Base-by-base conservation (phyloP, 2,113 vertebrate genomes). In the Sylvicapra grimmia region DNA sequence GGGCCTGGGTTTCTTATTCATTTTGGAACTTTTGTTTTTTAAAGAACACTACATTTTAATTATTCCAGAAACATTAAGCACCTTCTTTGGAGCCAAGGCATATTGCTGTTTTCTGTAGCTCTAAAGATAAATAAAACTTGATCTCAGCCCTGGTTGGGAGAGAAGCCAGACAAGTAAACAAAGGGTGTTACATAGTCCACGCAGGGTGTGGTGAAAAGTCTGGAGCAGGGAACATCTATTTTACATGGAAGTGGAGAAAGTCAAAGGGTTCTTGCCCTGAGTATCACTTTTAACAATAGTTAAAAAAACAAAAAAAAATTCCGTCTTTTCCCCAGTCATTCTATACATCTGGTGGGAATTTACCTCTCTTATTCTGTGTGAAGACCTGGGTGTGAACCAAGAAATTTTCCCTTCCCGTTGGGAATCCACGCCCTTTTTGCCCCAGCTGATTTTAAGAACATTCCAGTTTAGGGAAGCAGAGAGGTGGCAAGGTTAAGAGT, bases 1-100 rank as follows among this genome's bases (percentile, higher is more conserved):
- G 54, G 72, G 65, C 75, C 44, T n/a, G 13, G 25, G 47, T 95
- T 93, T 95, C 54, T 89, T n/a, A 84, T 21, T 90, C 77, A 92
- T 96, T 82, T 86, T 53, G 54, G 7, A 14, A 86, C 10, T 80
- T 95, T 21, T 75, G 31, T 86, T 82, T 91, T 83, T 91, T 86
- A 83, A 93, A 90, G 54, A 94, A 86, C n/a, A 93, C 23, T 25
- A 65, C n/a, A 80, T 89, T 96, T 95, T 85, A 54, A 59, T 90
- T 65, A 91, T 89, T 94, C 18, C 59, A 86, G 86, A 94, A 93
- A 88, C 23, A 93, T 58, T 87, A 95, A 86, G 56, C 31, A 79
- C 40, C 40, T 77, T 96, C 63, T 53, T 10, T 27, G 51, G 23
- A 53, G 23, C 51, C 23, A 85, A 87, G 80, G 85, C 63, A 84